Percentiles rank a stretch among this genome's conserved stretches.
Conservation (phyloP, 2,113 vertebrate species). For the Tenebrosternarchus preto region DNA sequence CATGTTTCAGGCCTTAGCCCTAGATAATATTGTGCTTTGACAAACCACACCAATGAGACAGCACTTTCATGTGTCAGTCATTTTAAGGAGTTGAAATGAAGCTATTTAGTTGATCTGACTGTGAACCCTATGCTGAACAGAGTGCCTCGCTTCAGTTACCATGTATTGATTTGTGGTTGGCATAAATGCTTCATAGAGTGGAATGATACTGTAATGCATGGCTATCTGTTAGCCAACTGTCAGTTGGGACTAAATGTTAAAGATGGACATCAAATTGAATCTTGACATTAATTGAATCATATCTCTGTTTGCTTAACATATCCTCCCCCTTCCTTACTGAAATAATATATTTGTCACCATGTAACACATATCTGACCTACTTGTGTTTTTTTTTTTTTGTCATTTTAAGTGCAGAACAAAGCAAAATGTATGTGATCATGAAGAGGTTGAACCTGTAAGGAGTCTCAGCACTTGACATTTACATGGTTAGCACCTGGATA, state of each 20-base stretch:
- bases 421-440: not conserved
- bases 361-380: not conserved
- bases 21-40: conserved; percentile 12
- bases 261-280: conserved; percentile 11
- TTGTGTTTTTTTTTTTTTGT: not conserved
- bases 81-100: not conserved
- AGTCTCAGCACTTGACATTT: not conserved
- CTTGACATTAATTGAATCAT: not conserved
- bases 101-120: conserved; percentile 8
- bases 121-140: not conserved
- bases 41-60: not conserved
- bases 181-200: not conserved
- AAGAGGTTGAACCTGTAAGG: not conserved
- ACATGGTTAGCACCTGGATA: not conserved
- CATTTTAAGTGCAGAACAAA: not conserved
- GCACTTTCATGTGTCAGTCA: not conserved
- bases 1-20: conserved; percentile 1
- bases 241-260: conserved; percentile 1
- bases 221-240: not conserved
- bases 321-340: not conserved
- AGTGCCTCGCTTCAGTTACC: conserved; percentile 4
- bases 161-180: conserved; percentile 32
- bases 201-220: not conserved
- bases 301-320: not conserved
- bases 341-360: not conserved